Percentiles rank a stretch among this genome's conserved stretches.
Conservation (phyloP, 2,113 vertebrate species). For the Machaerirhynchus nigripectus region DNA sequence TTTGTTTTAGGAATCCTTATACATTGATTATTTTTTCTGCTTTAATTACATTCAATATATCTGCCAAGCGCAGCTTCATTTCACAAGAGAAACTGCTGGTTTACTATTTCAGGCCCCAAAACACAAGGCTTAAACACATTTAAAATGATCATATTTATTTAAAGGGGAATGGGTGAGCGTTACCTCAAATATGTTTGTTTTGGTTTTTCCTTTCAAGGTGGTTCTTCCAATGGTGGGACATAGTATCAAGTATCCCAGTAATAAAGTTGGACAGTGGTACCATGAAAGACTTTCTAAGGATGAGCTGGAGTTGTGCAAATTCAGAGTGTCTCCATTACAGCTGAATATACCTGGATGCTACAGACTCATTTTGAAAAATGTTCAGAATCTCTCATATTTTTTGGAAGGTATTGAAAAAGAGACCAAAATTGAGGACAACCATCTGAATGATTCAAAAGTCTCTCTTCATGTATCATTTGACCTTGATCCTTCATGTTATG, state of each 20-base stretch:
- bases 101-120: neutral
- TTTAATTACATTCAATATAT: neutral
- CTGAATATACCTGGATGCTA: conserved; percentile 93
- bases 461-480: conserved; percentile 83
- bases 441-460: neutral
- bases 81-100: neutral
- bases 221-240: conserved; percentile 92
- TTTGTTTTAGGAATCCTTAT: neutral
- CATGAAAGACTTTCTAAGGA: conserved; percentile 75
- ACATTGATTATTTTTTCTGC: neutral
- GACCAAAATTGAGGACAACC: neutral
- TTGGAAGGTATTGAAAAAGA: neutral
- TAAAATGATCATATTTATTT: neutral
- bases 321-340: conserved; percentile 83
- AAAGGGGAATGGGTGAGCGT: neutral
- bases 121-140: neutral
- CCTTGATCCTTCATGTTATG: conserved; percentile 90
- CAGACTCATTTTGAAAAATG: conserved; percentile 83
- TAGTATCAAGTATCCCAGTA: conserved; percentile 86
- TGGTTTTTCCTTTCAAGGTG: conserved; percentile 74
- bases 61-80: neutral
- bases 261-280: conserved; percentile 82
- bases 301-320: conserved; percentile 79
- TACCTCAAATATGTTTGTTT: neutral
- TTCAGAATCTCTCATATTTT: conserved; percentile 80